phyloP scores from a whole-genome alignment of 2,888 invertebrate genomes.

The Cataglyphis cursor region DNA sequence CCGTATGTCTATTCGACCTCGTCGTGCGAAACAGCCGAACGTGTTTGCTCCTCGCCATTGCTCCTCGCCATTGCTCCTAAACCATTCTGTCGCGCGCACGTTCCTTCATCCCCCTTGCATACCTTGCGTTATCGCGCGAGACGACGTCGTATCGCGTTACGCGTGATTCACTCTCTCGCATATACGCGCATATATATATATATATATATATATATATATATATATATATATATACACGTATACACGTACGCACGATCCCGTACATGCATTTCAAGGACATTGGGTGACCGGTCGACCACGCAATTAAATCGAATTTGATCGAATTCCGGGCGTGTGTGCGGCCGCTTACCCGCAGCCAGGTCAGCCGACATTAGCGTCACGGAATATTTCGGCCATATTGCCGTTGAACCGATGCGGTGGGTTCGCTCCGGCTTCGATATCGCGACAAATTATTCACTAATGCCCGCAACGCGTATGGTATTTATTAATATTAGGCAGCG shows the following conservation, averaged over 20 bases:
- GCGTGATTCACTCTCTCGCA: slow-evolving; percentile 46
- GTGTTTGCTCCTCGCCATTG: slow-evolving; percentile 79
- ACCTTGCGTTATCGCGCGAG: slow-evolving; percentile 65
- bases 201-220: not conserved
- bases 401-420: slow-evolving; percentile 11
- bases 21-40: slow-evolving; percentile 73
- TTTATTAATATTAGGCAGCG: slow-evolving; percentile 49
- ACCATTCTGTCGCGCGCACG: slow-evolving; percentile 72
- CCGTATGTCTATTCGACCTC: slow-evolving; percentile 62
- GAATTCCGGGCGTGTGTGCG: slow-evolving; percentile 49
- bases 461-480: slow-evolving; percentile 2
- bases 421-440: slow-evolving; percentile 16
- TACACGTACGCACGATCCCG: not conserved
- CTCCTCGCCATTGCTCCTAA: too few relatives aligned
- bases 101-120: slow-evolving; percentile 63
- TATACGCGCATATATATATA: not conserved
- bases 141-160: slow-evolving; percentile 54
- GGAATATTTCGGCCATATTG: slow-evolving; percentile 51
- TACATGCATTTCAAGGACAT: slow-evolving; percentile 46
- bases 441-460: slow-evolving; percentile 50
- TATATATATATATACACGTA: not conserved
- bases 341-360: slow-evolving; percentile 48
- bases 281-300: slow-evolving; percentile 25
- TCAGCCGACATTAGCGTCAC: slow-evolving; percentile 52
- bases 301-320: slow-evolving; percentile 65